Base-by-base conservation (phyloP, 2,888 invertebrate species). In the Euplagia quadripunctaria region DNA sequence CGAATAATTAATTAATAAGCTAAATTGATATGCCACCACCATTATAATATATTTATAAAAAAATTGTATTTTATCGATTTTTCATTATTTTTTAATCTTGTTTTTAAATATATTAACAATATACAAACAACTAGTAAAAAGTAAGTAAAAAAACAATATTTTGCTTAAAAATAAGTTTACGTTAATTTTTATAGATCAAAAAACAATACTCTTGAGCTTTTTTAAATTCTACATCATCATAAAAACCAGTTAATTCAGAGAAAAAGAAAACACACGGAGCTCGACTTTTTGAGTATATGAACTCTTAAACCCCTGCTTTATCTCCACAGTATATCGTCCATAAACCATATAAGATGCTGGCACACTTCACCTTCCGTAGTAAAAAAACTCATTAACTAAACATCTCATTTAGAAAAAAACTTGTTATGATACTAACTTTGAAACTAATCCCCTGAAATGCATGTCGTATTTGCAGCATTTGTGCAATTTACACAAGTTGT, bases 281-380 rank as follows among this genome's bases (percentile, higher is more conserved):
- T 68, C 42, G 58, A 58, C 68, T 55, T 51, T 49, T 73, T 67
- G 16, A 14, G 41, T 68, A 68, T 52, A 55, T 71, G 17, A 70
- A 20, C 66, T 67, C 70, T 77, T 72, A 68, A 75, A 65, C 42
- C 61, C 16, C 43, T 51, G 61, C 68, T 75, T 64, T 75, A 73
- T 72, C 68, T 70, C 71, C 51, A 66, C 58, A 66, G 51, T 70
- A 64, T 58, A 77, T 69, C 5, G 55, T 64, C 72, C 55, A 74
- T 80, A 72, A 73, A 72, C 67, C 49, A 63, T 43, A 68, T 14
- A 65, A 64, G 14, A 73, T 64, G 42, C 51, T 58, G 61, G 69
- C 20, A 65, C 49, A 61, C 14, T 52, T 8, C 55, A 71, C 58
- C 49, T 16, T 63, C 64, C 58, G 4, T 20, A 71, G 31, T 43